Percentiles rank a stretch among this genome's conserved stretches.
These are phyloP conservation scores for Sigmodon hispidus DNA, from an alignment of 2,113 vertebrate species.

Conservation along the genomic window DNA sequence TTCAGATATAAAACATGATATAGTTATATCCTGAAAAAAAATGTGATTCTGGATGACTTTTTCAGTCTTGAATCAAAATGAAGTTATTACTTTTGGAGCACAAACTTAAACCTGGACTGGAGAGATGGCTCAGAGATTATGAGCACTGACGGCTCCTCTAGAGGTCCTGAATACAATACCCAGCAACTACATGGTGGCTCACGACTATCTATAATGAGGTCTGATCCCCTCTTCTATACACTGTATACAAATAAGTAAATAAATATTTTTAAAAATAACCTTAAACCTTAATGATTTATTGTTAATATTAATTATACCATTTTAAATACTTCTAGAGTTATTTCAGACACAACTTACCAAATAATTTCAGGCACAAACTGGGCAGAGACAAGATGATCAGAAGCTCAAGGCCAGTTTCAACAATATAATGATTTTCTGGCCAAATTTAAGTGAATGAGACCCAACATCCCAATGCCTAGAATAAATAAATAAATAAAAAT, in stretches of 20 bases:
- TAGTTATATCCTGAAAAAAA: conserved; percentile 31
- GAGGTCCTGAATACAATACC: too few species aligned
- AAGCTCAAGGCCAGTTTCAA: neutral
- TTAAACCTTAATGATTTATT: neutral
- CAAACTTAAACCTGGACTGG: neutral
- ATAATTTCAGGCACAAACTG: neutral
- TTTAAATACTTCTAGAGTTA: neutral
- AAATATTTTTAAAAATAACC: too few species aligned
- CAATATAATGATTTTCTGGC: neutral
- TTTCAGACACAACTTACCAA: neutral
- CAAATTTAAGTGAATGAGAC: neutral
- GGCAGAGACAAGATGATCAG: neutral
- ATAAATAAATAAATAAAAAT: neutral
- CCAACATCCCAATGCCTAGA: too few species aligned
- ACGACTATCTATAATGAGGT: too few species aligned
- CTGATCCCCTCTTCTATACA: too few species aligned
- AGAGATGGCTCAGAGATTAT: too few species aligned
- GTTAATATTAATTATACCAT: neutral
- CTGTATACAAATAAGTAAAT: too few species aligned
- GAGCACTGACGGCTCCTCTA: too few species aligned
- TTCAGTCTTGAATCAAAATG: neutral
- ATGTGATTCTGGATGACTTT: conserved; percentile 5
- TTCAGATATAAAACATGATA: conserved; percentile 54
- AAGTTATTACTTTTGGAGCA: neutral
- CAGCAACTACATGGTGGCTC: too few species aligned